phyloP scores from a whole-genome alignment of 2,797 vertebrate genomes.

The Cossypha caffra region DNA sequence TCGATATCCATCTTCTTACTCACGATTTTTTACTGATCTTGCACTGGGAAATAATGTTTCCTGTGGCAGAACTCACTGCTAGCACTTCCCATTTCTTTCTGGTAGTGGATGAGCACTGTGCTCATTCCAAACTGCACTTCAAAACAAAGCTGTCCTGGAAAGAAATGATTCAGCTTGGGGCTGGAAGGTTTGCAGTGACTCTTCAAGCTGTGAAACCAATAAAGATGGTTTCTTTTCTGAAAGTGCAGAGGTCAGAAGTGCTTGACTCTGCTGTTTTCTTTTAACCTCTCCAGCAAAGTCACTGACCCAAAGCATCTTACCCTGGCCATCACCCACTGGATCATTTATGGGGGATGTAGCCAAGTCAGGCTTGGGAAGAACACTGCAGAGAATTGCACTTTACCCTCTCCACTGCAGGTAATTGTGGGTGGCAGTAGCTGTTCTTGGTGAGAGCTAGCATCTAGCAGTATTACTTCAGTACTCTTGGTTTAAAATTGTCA shows the following conservation, averaged over 20 bases:
- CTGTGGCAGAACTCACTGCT: not conserved
- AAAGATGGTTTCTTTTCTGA: not conserved
- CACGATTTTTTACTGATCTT: not conserved
- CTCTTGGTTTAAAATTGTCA: not conserved
- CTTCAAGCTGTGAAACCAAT: not conserved
- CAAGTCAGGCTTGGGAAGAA: not conserved
- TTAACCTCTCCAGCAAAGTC: not conserved
- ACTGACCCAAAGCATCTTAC: not conserved
- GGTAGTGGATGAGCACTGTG: not conserved
- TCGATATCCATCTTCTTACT: not conserved
- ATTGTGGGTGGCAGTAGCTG: not conserved
- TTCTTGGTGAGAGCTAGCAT: not conserved
- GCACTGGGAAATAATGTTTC: not conserved
- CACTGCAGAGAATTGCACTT: not conserved
- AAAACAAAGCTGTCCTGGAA: not conserved
- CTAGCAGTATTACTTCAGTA: not conserved
- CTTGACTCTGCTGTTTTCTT: not conserved
- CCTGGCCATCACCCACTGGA: not conserved
- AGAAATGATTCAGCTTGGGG: not conserved
- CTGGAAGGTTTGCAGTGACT: not conserved
- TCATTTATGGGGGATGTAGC: not conserved
- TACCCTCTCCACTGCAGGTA: not conserved
- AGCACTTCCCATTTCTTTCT: not conserved
- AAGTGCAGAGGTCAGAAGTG: not conserved
- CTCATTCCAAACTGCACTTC: not conserved